Percentiles rank a stretch among this genome's conserved stretches.
phyloP scores from a whole-genome alignment of 2,113 vertebrate genomes.

The Urocitellus parryii region DNA sequence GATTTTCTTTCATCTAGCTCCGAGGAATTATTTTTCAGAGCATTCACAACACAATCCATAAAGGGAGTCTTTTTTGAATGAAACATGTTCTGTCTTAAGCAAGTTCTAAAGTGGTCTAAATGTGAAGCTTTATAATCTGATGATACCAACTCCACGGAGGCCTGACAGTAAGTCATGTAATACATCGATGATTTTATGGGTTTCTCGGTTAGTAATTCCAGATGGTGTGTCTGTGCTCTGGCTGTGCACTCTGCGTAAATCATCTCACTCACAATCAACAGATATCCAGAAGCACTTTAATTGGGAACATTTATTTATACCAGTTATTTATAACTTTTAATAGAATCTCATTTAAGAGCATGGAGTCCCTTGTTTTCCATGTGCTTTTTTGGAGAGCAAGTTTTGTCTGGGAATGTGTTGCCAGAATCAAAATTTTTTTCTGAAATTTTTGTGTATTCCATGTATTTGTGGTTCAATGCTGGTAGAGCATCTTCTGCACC shows the following conservation, averaged over 20 bases:
- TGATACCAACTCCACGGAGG: slow-evolving; percentile 46
- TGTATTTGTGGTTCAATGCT: slow-evolving; percentile 25
- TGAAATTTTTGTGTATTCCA: not conserved
- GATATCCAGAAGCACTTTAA: slow-evolving; percentile 59
- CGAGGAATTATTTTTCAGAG: slow-evolving; percentile 72
- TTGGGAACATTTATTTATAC: slow-evolving; percentile 70
- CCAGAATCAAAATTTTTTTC: not conserved
- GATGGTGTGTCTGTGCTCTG: slow-evolving; percentile 67
- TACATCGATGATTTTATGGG: slow-evolving; percentile 74
- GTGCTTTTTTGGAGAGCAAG: not conserved
- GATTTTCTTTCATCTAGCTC: slow-evolving; percentile 68
- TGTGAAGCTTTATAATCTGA: slow-evolving; percentile 56
- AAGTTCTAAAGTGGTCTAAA: slow-evolving; percentile 63
- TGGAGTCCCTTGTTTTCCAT: slow-evolving; percentile 12
- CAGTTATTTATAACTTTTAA: slow-evolving; percentile 70
- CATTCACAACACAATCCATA: slow-evolving; percentile 20
- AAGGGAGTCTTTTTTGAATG: slow-evolving; percentile 61
- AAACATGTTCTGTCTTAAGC: slow-evolving; percentile 63
- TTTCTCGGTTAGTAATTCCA: slow-evolving; percentile 81
- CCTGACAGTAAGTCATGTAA: slow-evolving; percentile 72
- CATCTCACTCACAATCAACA: slow-evolving; percentile 72
- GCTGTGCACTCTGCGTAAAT: slow-evolving; percentile 69
- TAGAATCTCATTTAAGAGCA: slow-evolving; percentile 58
- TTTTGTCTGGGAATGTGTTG: not conserved
- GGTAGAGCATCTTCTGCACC: not conserved